Evolutionary conservation across 2,888 invertebrate genomes (phyloP).

Genomic region (Ceraclea dissimilis): DNA sequence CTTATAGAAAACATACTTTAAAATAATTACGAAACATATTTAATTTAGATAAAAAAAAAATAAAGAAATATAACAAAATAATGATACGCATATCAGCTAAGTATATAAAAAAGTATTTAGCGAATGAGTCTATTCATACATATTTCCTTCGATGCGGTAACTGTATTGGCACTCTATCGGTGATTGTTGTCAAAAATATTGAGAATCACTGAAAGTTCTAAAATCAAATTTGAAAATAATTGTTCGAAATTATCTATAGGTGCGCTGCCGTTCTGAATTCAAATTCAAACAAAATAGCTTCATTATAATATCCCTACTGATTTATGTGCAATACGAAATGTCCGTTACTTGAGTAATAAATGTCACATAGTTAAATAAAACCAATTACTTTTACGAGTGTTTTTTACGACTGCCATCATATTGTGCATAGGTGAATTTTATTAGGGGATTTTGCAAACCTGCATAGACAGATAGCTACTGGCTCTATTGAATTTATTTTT

Average conservation of each 20-base stretch:
- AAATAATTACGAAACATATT: no score
- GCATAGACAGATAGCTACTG: conserved; percentile 9
- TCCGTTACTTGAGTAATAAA: conserved; percentile 35
- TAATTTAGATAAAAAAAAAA: no score
- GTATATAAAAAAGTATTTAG: no score
- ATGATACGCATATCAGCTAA: no score
- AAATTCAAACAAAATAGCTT: background rate
- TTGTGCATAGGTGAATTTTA: conserved; percentile 8
- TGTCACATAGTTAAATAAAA: conserved; percentile 52
- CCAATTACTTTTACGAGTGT: conserved; percentile 50
- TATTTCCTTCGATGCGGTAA: no score
- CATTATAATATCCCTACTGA: background rate
- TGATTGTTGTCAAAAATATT: no score
- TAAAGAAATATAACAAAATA: no score
- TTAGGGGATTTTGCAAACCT: conserved; percentile 7
- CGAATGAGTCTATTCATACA: no score
- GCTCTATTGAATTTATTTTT: conserved; percentile 5
- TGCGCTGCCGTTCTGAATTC: background rate
- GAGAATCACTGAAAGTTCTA: background rate
- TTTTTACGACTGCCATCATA: conserved; percentile 11
- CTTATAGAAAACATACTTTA: no score
- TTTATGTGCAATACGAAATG: conserved; percentile 7
- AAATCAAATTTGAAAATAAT: background rate
- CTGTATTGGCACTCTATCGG: no score
- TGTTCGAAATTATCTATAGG: background rate